Conservation (phyloP, 2,113 vertebrate genomes). For the Tragelaphus imberbis region DNA sequence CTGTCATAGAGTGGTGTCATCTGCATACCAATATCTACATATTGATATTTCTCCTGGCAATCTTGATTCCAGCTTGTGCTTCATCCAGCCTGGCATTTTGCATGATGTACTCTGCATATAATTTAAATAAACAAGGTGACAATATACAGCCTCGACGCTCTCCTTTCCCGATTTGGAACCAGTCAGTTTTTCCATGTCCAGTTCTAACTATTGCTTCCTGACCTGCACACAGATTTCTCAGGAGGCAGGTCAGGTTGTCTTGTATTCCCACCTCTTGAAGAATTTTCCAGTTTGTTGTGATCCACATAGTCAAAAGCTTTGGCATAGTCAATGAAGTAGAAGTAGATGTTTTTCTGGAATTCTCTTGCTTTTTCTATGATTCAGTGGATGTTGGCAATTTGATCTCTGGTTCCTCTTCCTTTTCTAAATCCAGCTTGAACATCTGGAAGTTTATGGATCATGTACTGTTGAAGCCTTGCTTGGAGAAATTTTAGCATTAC, state of each 20-base stretch:
- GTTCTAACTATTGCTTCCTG: neutral
- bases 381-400: neutral
- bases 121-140: neutral
- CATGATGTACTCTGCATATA: neutral
- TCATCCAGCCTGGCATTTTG: neutral
- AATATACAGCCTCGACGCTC: accelerated
- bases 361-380: neutral
- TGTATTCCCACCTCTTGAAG: neutral
- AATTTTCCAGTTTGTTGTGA: neutral
- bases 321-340: neutral
- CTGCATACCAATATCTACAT: neutral
- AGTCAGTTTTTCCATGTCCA: neutral
- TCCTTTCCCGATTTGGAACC: neutral
- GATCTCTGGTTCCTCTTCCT: neutral
- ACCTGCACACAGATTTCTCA: neutral
- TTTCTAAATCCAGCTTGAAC: neutral
- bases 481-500: neutral
- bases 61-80: neutral
- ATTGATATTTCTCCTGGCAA: neutral
- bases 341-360: neutral
- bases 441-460: neutral
- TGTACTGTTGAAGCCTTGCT: neutral
- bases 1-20: neutral
- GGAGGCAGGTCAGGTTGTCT: neutral
- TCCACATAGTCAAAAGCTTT: neutral